A percentile compares a stretch with the other conserved stretches of the same genome.
These are phyloP conservation scores for Gallinago solitaria DNA, from an alignment of 2,797 vertebrate species.

Conservation along the genomic window DNA sequence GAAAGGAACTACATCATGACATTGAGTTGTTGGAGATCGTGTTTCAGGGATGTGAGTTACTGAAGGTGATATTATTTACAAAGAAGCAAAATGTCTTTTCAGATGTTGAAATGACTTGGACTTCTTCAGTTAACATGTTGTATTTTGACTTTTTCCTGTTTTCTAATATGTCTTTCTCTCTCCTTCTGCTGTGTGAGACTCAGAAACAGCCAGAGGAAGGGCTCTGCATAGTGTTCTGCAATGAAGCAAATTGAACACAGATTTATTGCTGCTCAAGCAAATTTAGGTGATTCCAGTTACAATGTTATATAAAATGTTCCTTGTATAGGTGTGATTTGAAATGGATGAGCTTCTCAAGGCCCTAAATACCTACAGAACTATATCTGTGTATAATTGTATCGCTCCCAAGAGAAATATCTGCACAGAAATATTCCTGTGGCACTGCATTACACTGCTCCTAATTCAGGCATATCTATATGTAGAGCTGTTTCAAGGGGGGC, in stretches of 20 bases:
- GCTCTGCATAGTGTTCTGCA: neutral
- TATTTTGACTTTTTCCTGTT: neutral
- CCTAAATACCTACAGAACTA: neutral
- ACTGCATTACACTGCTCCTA: neutral
- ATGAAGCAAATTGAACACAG: neutral
- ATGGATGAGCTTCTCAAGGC: neutral
- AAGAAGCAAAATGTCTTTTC: neutral
- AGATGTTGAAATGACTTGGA: neutral
- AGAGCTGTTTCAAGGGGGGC: neutral
- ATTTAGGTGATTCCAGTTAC: neutral
- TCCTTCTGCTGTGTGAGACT: neutral
- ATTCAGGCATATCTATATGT: neutral
- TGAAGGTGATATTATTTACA: neutral
- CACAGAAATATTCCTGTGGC: neutral
- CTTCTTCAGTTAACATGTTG: neutral
- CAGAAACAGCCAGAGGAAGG: neutral
- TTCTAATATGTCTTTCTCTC: neutral
- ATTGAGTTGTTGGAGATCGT: rapidly evolving
- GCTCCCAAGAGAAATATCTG: neutral
- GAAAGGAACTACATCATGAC: neutral
- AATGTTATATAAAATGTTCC: neutral
- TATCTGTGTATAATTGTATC: neutral
- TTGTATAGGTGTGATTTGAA: neutral
- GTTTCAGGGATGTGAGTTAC: neutral
- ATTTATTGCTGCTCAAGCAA: neutral